Evolutionary conservation across 1,140 invertebrate genomes (phyloP).

Genomic region (Drosophila kikkawai): DNA sequence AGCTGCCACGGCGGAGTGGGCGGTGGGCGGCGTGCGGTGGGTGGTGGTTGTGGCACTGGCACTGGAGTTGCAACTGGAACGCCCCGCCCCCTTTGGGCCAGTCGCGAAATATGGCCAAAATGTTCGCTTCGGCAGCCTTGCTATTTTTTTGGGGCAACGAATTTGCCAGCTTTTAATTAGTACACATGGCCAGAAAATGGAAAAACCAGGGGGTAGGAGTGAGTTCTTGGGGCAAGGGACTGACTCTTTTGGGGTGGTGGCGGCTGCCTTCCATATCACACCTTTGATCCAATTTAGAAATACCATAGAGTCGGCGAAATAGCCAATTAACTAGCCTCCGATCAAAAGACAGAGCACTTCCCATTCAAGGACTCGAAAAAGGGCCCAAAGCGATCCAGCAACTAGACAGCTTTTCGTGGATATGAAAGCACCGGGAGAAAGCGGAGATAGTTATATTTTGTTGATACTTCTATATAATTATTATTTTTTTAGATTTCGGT

Average conservation of each 20-base stretch:
- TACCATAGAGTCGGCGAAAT: conserved; percentile 29
- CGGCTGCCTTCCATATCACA: conserved; percentile 16
- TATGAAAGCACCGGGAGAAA: conserved; percentile 7
- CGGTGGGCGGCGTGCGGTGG: conserved; percentile 17
- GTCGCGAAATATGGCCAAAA: conserved; percentile 54
- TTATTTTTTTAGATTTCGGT: background rate
- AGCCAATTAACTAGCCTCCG: conserved; percentile 35
- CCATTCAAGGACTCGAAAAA: conserved; percentile 35
- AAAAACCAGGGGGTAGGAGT: background rate
- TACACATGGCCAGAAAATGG: conserved; percentile 50
- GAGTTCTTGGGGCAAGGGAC: background rate
- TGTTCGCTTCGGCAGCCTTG: conserved; percentile 27
- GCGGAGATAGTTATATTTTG: background rate
- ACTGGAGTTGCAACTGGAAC: conserved; percentile 58
- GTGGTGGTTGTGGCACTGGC: conserved; percentile 20
- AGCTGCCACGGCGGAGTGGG: conserved; percentile 33
- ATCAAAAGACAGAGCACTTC: conserved; percentile 37
- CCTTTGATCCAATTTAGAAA: conserved; percentile 44
- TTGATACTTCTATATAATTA: background rate
- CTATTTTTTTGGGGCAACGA: conserved; percentile 71
- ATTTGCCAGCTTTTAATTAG: conserved; percentile 74
- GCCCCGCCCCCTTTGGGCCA: conserved; percentile 62
- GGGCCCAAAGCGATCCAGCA: conserved; percentile 26
- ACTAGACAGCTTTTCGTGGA: conserved; percentile 16
- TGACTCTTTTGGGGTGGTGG: background rate